Conservation (phyloP, 2,797 vertebrate genomes). For the Gobio occitaniae region DNA sequence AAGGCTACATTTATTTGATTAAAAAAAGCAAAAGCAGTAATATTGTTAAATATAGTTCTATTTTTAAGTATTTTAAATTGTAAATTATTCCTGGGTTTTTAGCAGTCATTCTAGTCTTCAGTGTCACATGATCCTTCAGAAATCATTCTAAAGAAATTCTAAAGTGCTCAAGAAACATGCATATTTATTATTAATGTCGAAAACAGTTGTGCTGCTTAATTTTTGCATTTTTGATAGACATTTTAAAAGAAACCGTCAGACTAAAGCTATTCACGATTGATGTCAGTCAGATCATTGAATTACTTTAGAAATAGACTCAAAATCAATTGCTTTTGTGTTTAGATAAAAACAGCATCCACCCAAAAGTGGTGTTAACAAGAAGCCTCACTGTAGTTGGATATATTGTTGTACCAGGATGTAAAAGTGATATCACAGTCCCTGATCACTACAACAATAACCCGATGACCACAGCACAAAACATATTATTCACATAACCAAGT, state of each 20-base stretch:
- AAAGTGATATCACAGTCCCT: conserved; percentile 30
- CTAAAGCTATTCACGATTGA: background rate
- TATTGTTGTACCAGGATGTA: conserved; percentile 33
- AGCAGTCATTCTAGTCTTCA: background rate
- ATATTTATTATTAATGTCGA: background rate
- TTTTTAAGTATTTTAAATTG: background rate
- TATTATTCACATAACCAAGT: conserved; percentile 13
- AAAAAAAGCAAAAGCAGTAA: too few relatives aligned
- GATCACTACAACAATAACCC: conserved; percentile 11
- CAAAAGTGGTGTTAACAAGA: conserved; percentile 25
- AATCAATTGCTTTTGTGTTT: conserved; percentile 19
- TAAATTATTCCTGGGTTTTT: background rate
- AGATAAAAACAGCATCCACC: conserved; percentile 12
- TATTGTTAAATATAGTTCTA: too few relatives aligned
- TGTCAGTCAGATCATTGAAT: background rate
- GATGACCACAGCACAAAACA: conserved; percentile 29
- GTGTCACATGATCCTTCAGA: background rate
- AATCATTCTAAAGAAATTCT: background rate
- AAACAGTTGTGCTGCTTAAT: background rate
- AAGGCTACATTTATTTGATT: background rate
- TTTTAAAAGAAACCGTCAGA: background rate
- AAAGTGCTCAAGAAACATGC: background rate
- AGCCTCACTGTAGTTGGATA: background rate
- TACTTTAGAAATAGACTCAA: conserved; percentile 3
- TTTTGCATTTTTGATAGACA: background rate